Evolutionary conservation across 2,113 vertebrate species (phyloP).

Genomic region (Mola mola): DNA sequence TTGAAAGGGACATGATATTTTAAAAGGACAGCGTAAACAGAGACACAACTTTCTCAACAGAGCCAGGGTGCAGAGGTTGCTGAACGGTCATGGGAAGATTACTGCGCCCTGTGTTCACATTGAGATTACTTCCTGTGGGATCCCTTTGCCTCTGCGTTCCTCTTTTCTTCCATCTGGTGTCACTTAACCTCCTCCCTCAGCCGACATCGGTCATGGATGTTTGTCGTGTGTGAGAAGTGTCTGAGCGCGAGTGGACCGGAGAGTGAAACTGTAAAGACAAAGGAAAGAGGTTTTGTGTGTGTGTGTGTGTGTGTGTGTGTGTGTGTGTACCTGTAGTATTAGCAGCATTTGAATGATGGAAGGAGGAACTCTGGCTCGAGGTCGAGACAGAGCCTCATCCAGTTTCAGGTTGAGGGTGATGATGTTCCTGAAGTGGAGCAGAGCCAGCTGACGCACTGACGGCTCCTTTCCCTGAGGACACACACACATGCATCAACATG

Average conservation of each 20-base stretch:
- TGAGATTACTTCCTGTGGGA: constrained; percentile 68
- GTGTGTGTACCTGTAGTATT: constrained; percentile 86
- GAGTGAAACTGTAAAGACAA: neutral
- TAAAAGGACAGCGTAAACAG: constrained; percentile 4
- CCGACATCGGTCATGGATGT: constrained; percentile 4
- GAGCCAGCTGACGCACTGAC: constrained; percentile 89
- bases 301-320: constrained; percentile 21
- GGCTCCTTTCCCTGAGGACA: constrained; percentile 74
- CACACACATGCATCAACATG: neutral
- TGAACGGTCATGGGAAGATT: constrained; percentile 70
- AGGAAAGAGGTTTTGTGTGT: too few species aligned
- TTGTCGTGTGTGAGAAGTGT: neutral
- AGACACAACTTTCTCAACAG: neutral
- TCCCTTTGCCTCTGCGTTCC: constrained; percentile 12
- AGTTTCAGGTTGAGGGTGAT: constrained; percentile 93
- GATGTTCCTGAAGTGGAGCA: constrained; percentile 93
- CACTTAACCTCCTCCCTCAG: constrained; percentile 19
- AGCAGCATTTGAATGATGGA: constrained; percentile 95
- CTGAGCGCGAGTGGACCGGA: too few species aligned
- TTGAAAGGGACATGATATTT: too few species aligned
- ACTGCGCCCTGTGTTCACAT: constrained; percentile 32
- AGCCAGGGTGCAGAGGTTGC: constrained; percentile 25
- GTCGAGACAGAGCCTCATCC: constrained; percentile 89
- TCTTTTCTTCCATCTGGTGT: constrained; percentile 27
- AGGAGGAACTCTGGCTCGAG: constrained; percentile 89